Conservation (phyloP, 2,113 vertebrate genomes). For the Prietella phreatophila region DNA sequence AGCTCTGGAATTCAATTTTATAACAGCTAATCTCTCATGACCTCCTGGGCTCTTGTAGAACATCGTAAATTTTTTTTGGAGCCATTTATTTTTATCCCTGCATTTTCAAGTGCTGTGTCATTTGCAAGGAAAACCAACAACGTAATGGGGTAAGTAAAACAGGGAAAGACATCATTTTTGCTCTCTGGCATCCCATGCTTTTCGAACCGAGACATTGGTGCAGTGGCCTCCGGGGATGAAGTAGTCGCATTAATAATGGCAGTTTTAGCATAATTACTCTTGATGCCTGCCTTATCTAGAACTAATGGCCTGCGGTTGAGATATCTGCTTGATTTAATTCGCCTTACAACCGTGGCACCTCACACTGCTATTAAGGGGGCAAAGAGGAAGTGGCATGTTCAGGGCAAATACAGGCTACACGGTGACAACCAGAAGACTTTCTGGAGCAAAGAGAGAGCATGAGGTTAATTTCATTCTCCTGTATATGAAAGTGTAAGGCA, state of each 20-base stretch:
- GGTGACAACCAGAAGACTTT: slow-evolving; percentile 23
- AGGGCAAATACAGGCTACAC: slow-evolving; percentile 22
- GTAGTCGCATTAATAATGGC: slow-evolving; percentile 77
- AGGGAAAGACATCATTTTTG: slow-evolving; percentile 41
- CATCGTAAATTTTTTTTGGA: slow-evolving; percentile 13
- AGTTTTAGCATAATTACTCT: slow-evolving; percentile 81
- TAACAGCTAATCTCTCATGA: slow-evolving; percentile 28
- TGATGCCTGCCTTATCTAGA: slow-evolving; percentile 73
- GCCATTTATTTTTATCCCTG: slow-evolving; percentile 7
- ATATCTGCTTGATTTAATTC: slow-evolving; percentile 79
- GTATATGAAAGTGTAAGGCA: slow-evolving; percentile 17
- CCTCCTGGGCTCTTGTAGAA: slow-evolving; percentile 8
- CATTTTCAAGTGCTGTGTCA: slow-evolving; percentile 30
- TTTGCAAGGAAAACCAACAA: slow-evolving; percentile 41
- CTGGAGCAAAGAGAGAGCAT: not conserved
- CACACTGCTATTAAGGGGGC: slow-evolving; percentile 65
- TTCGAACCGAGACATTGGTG: slow-evolving; percentile 65
- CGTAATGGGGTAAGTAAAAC: slow-evolving; percentile 47
- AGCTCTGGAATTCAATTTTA: not conserved
- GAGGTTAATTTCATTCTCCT: slow-evolving; percentile 45
- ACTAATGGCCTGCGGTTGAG: slow-evolving; percentile 75
- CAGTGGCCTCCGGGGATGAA: slow-evolving; percentile 65
- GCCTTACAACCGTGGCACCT: slow-evolving; percentile 73
- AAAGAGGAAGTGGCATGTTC: slow-evolving; percentile 30
- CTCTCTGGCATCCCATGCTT: slow-evolving; percentile 45